Evolutionary conservation across 2,113 vertebrate genomes (phyloP).

Genomic region (Takifugu bimaculatus): DNA sequence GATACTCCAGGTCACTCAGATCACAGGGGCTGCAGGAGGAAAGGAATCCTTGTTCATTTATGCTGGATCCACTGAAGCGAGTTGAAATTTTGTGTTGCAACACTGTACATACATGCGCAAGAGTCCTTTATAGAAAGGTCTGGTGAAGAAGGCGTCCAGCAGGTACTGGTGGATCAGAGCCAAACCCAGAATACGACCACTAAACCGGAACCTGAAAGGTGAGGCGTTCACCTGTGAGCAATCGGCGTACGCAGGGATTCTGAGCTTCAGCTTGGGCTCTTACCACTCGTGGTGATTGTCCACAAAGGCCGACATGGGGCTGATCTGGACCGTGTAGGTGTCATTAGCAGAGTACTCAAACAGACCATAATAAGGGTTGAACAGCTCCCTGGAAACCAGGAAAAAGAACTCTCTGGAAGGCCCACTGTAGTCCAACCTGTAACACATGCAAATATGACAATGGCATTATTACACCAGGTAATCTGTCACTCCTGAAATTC

Average conservation of each 20-base stretch:
- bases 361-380: conserved; percentile 91
- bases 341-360: conserved; percentile 93
- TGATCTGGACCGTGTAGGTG: conserved; percentile 94
- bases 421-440: conserved; percentile 88
- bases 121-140: conserved; percentile 92
- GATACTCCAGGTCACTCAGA: conserved; percentile 90
- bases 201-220: conserved; percentile 87
- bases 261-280: conserved; percentile 9
- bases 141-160: conserved; percentile 90
- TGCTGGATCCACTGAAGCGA: not conserved
- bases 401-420: conserved; percentile 93
- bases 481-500: not conserved
- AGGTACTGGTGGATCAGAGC: conserved; percentile 92
- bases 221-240: not conserved
- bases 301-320: conserved; percentile 93
- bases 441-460: not conserved
- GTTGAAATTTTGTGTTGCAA: not conserved
- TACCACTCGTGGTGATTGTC: conserved; percentile 96
- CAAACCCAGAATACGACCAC: conserved; percentile 88
- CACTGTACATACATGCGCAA: conserved; percentile 62
- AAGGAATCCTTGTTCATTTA: not conserved
- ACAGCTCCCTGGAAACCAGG: conserved; percentile 90
- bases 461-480: not conserved
- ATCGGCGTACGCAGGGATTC: not conserved
- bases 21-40: conserved; percentile 79